Percentiles rank a stretch among this genome's conserved stretches.
These are phyloP conservation scores for Cyclura pinguis DNA, from an alignment of 2,797 vertebrate species.

Conservation along the genomic window DNA sequence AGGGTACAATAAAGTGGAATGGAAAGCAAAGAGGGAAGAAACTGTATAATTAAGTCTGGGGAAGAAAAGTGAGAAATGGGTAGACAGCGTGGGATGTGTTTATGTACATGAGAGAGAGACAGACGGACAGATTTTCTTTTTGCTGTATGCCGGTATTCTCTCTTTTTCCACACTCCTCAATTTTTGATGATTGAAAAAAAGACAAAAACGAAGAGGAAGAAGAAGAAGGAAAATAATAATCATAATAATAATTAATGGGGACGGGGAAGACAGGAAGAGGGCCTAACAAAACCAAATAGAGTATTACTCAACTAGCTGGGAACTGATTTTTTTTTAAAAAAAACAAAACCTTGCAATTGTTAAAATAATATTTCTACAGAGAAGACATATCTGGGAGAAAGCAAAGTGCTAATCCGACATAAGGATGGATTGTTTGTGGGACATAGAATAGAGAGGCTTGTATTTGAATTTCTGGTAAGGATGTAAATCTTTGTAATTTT, in stretches of 20 bases:
- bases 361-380: too few species aligned
- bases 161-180: background rate
- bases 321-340: too few species aligned
- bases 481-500: too few species aligned
- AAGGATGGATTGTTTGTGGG: background rate
- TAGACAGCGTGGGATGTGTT: conserved; percentile 46
- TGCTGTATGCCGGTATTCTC: background rate
- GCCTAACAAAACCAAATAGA: background rate
- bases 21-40: background rate
- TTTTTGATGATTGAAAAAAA: background rate
- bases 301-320: background rate
- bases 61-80: conserved; percentile 48
- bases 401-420: background rate
- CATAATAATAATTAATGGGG: background rate
- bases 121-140: conserved; percentile 12
- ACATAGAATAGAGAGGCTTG: background rate
- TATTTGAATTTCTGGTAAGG: background rate
- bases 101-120: background rate
- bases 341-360: background rate
- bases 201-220: background rate
- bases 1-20: background rate
- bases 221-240: too few species aligned
- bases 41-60: background rate
- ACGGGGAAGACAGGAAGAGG: too few species aligned
- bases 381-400: background rate